phyloP scores from a whole-genome alignment of 2,113 vertebrate genomes.

The Tyto alba region DNA sequence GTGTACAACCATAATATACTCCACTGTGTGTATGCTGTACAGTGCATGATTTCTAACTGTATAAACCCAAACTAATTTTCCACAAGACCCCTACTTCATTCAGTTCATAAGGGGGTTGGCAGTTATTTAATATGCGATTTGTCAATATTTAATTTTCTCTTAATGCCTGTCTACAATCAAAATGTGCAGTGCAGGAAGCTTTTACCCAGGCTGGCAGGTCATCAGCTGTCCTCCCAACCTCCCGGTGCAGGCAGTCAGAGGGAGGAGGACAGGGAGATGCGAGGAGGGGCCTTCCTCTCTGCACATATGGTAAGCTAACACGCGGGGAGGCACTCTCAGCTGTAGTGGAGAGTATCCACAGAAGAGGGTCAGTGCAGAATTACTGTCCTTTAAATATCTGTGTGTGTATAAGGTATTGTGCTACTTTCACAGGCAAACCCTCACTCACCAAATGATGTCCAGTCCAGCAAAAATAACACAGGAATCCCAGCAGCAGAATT shows the following conservation, averaged over 20 bases:
- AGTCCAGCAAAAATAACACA: not conserved
- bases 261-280: not conserved
- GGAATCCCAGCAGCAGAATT: not conserved
- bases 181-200: not conserved
- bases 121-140: not conserved
- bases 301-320: not conserved
- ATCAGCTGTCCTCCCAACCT: not conserved
- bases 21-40: not conserved
- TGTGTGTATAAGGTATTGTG: not conserved
- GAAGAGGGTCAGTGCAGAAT: not conserved
- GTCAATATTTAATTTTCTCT: rapidly evolving
- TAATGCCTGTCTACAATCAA: not conserved
- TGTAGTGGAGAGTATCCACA: not conserved
- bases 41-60: rapidly evolving
- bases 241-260: rapidly evolving
- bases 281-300: not conserved
- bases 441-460: not conserved
- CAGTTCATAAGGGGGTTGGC: not conserved
- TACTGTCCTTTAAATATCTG: not conserved
- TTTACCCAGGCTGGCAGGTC: not conserved
- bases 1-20: not conserved
- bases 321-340: not conserved
- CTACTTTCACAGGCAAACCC: not conserved
- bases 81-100: not conserved
- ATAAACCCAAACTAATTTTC: not conserved